Conservation (phyloP, 2,888 invertebrate species). For the Barypeithes pellucidus region DNA sequence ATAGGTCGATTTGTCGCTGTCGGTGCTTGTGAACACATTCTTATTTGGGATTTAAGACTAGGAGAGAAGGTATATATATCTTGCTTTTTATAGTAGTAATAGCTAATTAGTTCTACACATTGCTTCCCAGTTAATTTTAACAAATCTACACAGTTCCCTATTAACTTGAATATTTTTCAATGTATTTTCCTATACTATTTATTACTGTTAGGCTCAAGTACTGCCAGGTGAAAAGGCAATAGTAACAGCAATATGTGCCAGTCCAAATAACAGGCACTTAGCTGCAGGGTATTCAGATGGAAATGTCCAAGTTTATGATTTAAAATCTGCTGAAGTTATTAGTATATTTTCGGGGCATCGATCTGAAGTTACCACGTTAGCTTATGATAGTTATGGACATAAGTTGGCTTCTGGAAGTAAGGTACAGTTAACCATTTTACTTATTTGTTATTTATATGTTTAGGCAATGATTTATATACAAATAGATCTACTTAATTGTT, state of each 20-base stretch:
- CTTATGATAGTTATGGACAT: slow-evolving; percentile 88
- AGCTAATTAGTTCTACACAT: background rate
- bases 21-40: slow-evolving; percentile 95
- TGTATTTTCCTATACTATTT: slow-evolving; percentile 55
- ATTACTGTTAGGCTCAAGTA: slow-evolving; percentile 78
- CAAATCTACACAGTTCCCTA: slow-evolving; percentile 19
- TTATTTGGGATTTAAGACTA: slow-evolving; percentile 94
- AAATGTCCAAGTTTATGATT: slow-evolving; percentile 86
- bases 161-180: no score
- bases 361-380: slow-evolving; percentile 86
- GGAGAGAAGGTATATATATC: slow-evolving; percentile 83
- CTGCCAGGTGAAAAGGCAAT: slow-evolving; percentile 86
- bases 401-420: slow-evolving; percentile 91
- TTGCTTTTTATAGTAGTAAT: background rate
- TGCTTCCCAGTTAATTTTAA: background rate
- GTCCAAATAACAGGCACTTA: slow-evolving; percentile 84
- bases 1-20: slow-evolving; percentile 90
- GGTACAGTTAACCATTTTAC: slow-evolving; percentile 69
- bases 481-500: no score
- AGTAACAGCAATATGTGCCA: slow-evolving; percentile 84
- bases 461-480: no score
- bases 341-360: slow-evolving; percentile 89
- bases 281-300: slow-evolving; percentile 96
- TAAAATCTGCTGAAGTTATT: slow-evolving; percentile 80
- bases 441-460: no score